Base-by-base conservation (phyloP, 2,888 invertebrate genomes). In the Heliconius charithonia region DNA sequence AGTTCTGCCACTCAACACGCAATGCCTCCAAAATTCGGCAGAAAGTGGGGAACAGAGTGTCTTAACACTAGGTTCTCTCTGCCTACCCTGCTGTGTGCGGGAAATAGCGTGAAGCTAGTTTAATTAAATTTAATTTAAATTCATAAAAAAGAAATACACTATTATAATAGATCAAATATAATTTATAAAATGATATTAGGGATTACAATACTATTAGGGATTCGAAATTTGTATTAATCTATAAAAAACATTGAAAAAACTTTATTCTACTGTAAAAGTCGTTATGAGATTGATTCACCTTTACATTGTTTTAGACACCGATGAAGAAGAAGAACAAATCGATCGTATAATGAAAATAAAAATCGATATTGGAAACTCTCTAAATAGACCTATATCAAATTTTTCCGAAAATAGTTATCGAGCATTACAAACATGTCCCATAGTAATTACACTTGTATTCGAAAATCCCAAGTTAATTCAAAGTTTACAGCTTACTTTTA, bases 401-500 rank as follows among this genome's bases (percentile, higher is more conserved):
- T 86, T 85, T 78, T 82, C 83, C 29, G 81, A 85, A 70, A 87
- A 87, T 4, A 85, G 81, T 80, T 88, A 86, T 82, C 88, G 86
- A 80, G 92, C 96, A 89, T 97, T 87, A 81, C 89, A 86, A 80
- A 93, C 96, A 89, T 97, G 97, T 84, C 94, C 93, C 25, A 92
- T 97, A 0, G 88, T 92, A 32, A 88, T 97, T 7, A 96, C 96
- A 78, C 85, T 97, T 79, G 94, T 95, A 25, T 96, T 97, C 13
- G 89, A 91, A 75, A 91, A 95, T 62, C 96, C 96, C 80, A 93
- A 95, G 37, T 91, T 95, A 32, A 89, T 97, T 32, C 95, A 96
- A 81, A 96, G 96, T 87, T 92, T 97, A 37, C 97, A 97, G 91
- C 90, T 97, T 41, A 94, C 96, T 12, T 94, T 97, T 69, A 91